Base-by-base conservation (phyloP, 2,888 invertebrate species). In the Helicoverpa assulta region DNA sequence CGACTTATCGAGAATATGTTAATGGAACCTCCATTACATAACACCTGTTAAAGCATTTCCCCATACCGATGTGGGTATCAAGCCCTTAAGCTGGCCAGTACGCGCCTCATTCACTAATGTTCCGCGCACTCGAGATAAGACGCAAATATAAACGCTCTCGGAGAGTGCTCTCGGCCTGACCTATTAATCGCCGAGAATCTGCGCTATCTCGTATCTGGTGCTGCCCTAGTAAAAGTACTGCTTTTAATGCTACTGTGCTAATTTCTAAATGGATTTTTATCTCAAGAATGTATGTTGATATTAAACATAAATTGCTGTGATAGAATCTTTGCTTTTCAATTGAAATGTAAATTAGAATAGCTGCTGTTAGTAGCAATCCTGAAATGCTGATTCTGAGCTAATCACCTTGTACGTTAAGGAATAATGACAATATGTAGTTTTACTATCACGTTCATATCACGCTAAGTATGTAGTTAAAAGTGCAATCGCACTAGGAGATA, bases 71-170 rank as follows among this genome's bases (percentile, higher is more conserved):
- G 37, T 37, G 1, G 37, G 37, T 14, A 40, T 29, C 63, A 26
- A n/a, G 60, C 75, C 69, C 67, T 79, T 65, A 68, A 83, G 62
- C 67, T 52, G 57, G 69, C 53, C 58, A 58, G 69, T 70, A 57
- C 51, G 65, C 70, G 74, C 71, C 77, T 55, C 63, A 66, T 74
- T 74, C 71, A 82, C 72, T 82, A 80, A 83, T 80, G 80, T 78
- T 75, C 26, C 43, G 3, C 69, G 37, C 66, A 78, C 67, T 80
- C n/a, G 78, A 82, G 82, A 82, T 83, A 74, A 54, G 50, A 62
- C 59, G 64, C 76, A 65, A 67, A 76, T 80, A 62, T 74, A 70
- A 59, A 67, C 57, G 70, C 54, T 71, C 62, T 64, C 66, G 70
- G 72, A 55, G 29, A 66, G 75, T 64, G 37, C 60, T 73, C 70